Evolutionary conservation across 2,797 vertebrate genomes (phyloP), one percentile per base, ranked within the genome.

Genomic region (Megalops cyprinoides): DNA sequence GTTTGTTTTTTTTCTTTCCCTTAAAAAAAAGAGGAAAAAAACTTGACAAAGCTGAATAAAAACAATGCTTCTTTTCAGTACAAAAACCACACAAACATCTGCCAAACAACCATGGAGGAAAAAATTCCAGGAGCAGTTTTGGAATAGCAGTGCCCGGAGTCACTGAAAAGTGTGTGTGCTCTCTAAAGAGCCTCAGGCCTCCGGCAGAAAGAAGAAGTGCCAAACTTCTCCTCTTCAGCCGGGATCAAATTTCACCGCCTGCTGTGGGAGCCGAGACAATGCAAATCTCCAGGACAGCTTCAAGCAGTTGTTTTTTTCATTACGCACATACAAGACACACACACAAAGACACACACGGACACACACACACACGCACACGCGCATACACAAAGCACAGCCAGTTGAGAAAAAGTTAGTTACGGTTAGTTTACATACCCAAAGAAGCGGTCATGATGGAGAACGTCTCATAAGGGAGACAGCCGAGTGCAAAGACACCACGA

Each of bases 351-450:
- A 42, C 49, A 51, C 48, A 14, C 74, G 78, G 49, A 79, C 56
- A 2, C 55, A 62, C 8, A 25, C 55, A 37, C 20, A 28, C 34
- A 74, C 9, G 53, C 42, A 58, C 60, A 34, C 60, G 55, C 34
- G 69, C n/a, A 15, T 28, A 79, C 14, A 49, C 42, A 37, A 71
- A 37, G 23, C 76, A 15, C 82, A 37, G 31, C 31, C 14, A n/a
- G n/a, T n/a, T 44, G 65, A 28, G 56, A 8, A 31, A 69, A 73
- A 76, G 37, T 46, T 58, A 67, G 18, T 1, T 14, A 46, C 20
- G 55, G 65, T 46, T 25, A 48, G 79, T 74, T 69, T 82, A 81
- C 91, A 69, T 79, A 92, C 92, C 91, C 81, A 87, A 0, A 65
- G 90, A 90, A 78, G 90, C 83, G 81, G 85, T 85, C 74, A n/a